Evolutionary conservation across 2,797 vertebrate species (phyloP).

Genomic region (Poeciliopsis infans): DNA sequence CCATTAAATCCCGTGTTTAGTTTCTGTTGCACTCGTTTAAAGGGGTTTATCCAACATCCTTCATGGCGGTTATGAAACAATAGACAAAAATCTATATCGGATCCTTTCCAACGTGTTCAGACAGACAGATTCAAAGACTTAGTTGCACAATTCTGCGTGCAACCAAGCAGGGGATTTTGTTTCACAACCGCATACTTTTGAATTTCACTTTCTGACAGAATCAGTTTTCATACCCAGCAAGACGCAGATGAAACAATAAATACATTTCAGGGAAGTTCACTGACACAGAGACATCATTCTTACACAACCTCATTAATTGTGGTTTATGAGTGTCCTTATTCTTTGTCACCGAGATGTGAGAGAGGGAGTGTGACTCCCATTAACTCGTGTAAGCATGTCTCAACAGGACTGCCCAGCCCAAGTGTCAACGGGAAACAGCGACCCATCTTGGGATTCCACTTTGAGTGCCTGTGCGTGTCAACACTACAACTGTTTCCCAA

Average conservation of each 20-base stretch:
- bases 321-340: conserved; percentile 47
- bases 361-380: conserved; percentile 56
- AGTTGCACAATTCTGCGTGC: conserved; percentile 73
- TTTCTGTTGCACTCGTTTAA: conserved; percentile 10
- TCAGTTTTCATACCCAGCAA: conserved; percentile 6
- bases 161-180: conserved; percentile 51
- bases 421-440: conserved; percentile 67
- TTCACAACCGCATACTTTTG: conserved; percentile 65
- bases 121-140: conserved; percentile 58
- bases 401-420: conserved; percentile 70
- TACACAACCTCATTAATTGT: conserved; percentile 33
- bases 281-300: conserved; percentile 14
- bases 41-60: conserved; percentile 19
- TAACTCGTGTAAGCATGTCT: conserved; percentile 70
- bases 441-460: conserved; percentile 68
- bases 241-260: conserved; percentile 23
- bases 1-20: neutral
- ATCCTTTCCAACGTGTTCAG: conserved; percentile 67
- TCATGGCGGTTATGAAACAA: conserved; percentile 38
- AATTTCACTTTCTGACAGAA: conserved; percentile 54
- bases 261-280: conserved; percentile 43
- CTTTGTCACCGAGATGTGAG: conserved; percentile 61
- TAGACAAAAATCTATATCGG: conserved; percentile 34
- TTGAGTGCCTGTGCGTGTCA: conserved; percentile 26
- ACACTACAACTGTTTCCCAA: conserved; percentile 15